Conservation (phyloP, 2,888 invertebrate species). For the Synergus gifuensis region DNA sequence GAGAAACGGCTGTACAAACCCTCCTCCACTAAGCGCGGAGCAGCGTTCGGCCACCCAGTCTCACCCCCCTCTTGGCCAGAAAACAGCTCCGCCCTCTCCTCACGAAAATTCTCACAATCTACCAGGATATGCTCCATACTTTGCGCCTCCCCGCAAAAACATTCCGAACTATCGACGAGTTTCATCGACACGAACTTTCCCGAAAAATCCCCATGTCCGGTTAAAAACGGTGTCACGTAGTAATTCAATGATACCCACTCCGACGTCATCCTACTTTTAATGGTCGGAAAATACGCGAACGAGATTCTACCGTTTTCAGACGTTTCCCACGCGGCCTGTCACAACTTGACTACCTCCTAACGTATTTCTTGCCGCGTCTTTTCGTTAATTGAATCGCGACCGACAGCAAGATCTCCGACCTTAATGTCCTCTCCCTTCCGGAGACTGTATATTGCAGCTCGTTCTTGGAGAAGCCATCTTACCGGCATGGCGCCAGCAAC, state of each 20-base stretch:
- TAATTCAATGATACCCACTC: neutral
- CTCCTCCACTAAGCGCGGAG: neutral
- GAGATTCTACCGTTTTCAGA: constrained; percentile 15
- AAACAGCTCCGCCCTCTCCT: no score
- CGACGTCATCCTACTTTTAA: neutral
- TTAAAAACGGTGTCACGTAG: neutral
- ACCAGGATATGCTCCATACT: no score
- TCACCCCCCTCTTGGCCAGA: no score
- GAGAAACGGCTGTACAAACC: no score
- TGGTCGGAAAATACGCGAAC: constrained; percentile 18
- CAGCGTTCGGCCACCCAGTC: neutral
- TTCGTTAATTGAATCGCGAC: neutral
- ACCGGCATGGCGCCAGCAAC: constrained; percentile 22
- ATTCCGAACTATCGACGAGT: no score
- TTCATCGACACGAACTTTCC: neutral
- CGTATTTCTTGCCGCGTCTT: neutral
- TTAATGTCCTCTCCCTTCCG: neutral
- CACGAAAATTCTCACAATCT: no score
- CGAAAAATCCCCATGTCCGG: neutral
- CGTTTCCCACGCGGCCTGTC: constrained; percentile 12
- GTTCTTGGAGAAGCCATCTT: neutral
- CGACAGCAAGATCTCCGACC: neutral
- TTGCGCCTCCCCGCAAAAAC: no score
- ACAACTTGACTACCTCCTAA: constrained; percentile 18
- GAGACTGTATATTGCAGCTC: neutral